These are phyloP conservation scores for Burhinus oedicnemus DNA, from an alignment of 2,113 vertebrate genomes.

Conservation along the genomic window DNA sequence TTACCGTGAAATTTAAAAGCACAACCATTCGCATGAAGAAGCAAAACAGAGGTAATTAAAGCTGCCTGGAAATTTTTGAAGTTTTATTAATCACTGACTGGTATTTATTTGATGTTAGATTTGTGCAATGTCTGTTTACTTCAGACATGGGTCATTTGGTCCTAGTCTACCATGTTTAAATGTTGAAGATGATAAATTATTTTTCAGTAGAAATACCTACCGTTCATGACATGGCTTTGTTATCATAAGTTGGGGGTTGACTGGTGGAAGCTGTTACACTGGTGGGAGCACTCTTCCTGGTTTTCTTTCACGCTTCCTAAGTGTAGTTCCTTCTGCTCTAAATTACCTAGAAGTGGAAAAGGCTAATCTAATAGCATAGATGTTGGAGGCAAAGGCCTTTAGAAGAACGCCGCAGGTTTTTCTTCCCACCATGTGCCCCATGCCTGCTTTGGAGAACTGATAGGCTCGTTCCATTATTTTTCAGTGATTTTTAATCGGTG, in stretches of 20 bases:
- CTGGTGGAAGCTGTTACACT: background rate
- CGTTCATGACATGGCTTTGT: background rate
- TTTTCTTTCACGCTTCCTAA: background rate
- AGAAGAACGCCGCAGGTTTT: background rate
- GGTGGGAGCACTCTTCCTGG: background rate
- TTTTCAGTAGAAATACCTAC: background rate
- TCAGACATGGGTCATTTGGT: background rate
- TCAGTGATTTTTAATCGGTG: background rate
- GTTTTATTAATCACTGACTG: background rate
- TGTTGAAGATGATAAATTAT: background rate
- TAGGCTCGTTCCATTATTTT: background rate
- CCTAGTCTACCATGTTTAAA: background rate
- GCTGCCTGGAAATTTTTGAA: background rate
- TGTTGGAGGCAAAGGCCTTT: background rate
- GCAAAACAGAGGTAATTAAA: constrained; percentile 84
- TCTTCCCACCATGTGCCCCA: background rate
- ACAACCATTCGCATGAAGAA: constrained; percentile 92
- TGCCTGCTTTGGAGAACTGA: background rate
- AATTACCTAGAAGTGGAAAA: background rate
- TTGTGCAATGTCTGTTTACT: background rate
- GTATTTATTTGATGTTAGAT: background rate
- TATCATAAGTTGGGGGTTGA: background rate
- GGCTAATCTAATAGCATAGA: background rate
- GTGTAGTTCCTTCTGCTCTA: background rate
- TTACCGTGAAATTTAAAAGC: constrained; percentile 85